Evolutionary conservation across 53 echinoderm and acorn worm genomes (phyloP), one percentile per base, ranked within the genome.

Genomic region (Mesocentrotus franciscanus): DNA sequence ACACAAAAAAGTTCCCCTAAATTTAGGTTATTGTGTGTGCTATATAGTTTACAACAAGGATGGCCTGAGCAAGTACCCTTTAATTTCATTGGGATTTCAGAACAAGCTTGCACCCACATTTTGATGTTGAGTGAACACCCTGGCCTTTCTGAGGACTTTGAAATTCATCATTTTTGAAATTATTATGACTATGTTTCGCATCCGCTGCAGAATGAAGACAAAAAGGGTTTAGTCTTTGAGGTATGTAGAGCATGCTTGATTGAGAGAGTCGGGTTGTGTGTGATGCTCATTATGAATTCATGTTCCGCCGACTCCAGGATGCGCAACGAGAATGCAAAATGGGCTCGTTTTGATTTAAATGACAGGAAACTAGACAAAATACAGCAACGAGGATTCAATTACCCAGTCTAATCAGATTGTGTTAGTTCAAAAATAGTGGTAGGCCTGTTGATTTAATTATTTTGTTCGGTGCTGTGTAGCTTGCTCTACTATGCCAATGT

Each of bases 201-300:
- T 81, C 24, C 78, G 20, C 27, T 85, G 11, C 14, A 12, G 29
- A 87, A n/a, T 58, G 59, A 11, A 87, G 58, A 75, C n/a, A 58
- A 29, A 87, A 87, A 10, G 11, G 8, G 29, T 42, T 76, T 76
- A 8, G 17, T 81, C 81, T 81, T 12, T 27, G 58, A 58, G 22
- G 4, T 57, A 87, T 87, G 2, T 58, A 29, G 87, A 87, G 87
- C 58, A 58, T 87, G 57, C 33, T 87, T 57, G 87, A 87, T 87
- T 87, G 56, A 87, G 56, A 87, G 56, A 34, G 87, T 87, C 12
- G 1, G n/a, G 17, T 13, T 58, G 27, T 58, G n/a, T 15, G 57
- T 87, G 87, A 87, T 87, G 58, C 87, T 87, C 58, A 58, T 87
- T 87, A 58, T 57, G 87, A 87, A 87, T 57, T 57, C 58, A 56